phyloP scores from a whole-genome alignment of 2,888 invertebrate species.

The Orchesellides sinensis region DNA sequence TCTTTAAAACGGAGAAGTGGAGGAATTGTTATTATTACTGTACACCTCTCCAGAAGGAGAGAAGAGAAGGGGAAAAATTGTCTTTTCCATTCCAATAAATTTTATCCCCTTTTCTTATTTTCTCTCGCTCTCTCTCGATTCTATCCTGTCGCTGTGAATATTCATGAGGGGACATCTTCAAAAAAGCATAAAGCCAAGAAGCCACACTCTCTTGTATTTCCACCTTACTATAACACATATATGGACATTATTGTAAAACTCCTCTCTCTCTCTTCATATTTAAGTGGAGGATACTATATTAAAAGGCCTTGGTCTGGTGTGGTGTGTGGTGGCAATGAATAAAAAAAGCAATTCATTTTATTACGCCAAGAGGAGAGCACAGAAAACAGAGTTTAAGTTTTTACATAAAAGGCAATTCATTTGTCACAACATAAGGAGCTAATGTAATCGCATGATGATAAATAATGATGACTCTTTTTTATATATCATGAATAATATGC shows the following conservation, averaged over 20 bases:
- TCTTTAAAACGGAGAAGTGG: too few species aligned
- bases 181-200: conserved; percentile 33
- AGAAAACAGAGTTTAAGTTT: too few species aligned
- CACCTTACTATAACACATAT: conserved; percentile 6
- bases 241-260: neutral
- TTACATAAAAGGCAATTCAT: conserved; percentile 47
- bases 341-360: conserved; percentile 68
- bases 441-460: too few species aligned
- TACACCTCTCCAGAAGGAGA: too few species aligned
- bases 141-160: conserved; percentile 50
- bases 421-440: conserved; percentile 63
- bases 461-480: too few species aligned
- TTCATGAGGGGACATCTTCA: conserved; percentile 60
- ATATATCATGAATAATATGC: conserved; percentile 7
- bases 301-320: too few species aligned
- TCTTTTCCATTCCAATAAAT: conserved; percentile 64
- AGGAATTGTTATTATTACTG: too few species aligned
- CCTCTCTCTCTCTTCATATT: conserved; percentile 41
- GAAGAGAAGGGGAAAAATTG: conserved; percentile 62
- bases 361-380: too few species aligned
- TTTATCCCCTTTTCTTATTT: conserved; percentile 50
- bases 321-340: conserved; percentile 49
- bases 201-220: too few species aligned
- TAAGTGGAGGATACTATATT: too few species aligned
- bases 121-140: conserved; percentile 11